Conservation (phyloP, 1,140 invertebrate genomes). For the Euura lappo region DNA sequence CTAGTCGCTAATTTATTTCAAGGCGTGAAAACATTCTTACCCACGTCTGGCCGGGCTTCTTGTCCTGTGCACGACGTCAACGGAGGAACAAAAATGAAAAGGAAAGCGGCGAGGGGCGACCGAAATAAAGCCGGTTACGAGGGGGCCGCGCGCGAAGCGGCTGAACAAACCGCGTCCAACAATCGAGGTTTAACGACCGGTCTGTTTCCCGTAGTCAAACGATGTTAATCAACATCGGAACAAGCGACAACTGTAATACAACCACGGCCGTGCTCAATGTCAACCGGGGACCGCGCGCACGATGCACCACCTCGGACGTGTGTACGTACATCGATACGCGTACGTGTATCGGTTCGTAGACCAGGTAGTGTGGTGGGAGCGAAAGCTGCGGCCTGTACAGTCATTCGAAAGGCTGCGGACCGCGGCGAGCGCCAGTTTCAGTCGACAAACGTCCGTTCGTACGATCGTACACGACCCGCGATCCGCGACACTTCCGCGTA, state of each 20-base stretch:
- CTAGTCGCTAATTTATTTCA: too few species aligned
- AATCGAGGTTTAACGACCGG: not conserved
- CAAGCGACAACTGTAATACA: not conserved
- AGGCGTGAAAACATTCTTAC: too few species aligned
- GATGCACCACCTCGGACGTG: too few species aligned
- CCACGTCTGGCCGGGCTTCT: too few species aligned
- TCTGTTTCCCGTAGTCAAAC: not conserved
- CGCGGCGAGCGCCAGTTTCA: slow-evolving; percentile 21
- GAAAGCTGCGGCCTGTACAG: slow-evolving; percentile 14
- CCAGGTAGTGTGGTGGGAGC: slow-evolving; percentile 11
- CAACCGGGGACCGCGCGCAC: slow-evolving; percentile 13
- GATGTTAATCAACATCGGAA: not conserved
- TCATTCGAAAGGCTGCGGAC: slow-evolving; percentile 15
- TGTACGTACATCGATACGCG: not conserved
- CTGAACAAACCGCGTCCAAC: not conserved
- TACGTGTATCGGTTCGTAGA: not conserved
- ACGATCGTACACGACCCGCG: slow-evolving; percentile 12
- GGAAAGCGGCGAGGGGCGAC: too few species aligned
- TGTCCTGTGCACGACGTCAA: too few species aligned
- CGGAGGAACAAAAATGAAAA: too few species aligned
- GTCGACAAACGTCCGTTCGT: slow-evolving; percentile 35
- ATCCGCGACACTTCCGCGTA: too few species aligned
- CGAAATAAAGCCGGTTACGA: too few species aligned
- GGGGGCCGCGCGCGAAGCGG: not conserved
- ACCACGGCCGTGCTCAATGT: slow-evolving; percentile 28